Evolutionary conservation across 2,888 invertebrate species (phyloP).

Genomic region (Frankliniella fusca): DNA sequence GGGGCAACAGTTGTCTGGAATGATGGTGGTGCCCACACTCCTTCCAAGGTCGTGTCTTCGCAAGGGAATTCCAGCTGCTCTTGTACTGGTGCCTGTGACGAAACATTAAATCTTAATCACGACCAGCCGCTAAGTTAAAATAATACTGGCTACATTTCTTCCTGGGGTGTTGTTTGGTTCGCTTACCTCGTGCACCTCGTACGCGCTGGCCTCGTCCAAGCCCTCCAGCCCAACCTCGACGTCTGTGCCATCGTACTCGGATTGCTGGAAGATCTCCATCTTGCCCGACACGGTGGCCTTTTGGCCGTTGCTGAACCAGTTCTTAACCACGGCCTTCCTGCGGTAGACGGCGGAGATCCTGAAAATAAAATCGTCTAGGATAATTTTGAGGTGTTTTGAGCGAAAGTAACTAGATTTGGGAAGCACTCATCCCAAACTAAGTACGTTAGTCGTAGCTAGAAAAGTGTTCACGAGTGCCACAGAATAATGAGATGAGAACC

Average conservation of each 20-base stretch:
- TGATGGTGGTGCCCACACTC: slow-evolving; percentile 73
- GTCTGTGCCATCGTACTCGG: slow-evolving; percentile 77
- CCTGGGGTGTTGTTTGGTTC: no score
- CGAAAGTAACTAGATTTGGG: background rate
- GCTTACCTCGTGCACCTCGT: slow-evolving; percentile 75
- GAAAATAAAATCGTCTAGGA: slow-evolving; percentile 36
- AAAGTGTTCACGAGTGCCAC: background rate
- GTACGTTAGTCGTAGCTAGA: background rate
- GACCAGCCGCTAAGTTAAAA: background rate
- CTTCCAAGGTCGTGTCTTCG: slow-evolving; percentile 73
- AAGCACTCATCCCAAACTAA: background rate
- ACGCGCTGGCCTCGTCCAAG: slow-evolving; percentile 63
- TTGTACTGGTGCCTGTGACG: slow-evolving; percentile 70
- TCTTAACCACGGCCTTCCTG: slow-evolving; percentile 77
- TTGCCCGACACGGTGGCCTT: slow-evolving; percentile 63
- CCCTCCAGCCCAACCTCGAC: slow-evolving; percentile 72
- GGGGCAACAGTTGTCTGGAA: slow-evolving; percentile 7
- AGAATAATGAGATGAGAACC: background rate
- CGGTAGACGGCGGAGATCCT: slow-evolving; percentile 71
- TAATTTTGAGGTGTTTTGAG: slow-evolving; percentile 4
- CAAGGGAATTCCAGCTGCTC: slow-evolving; percentile 82
- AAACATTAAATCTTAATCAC: slow-evolving; percentile 7
- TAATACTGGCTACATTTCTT: no score
- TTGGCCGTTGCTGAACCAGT: slow-evolving; percentile 83
- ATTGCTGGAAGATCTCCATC: slow-evolving; percentile 79